Evolutionary conservation across 2,113 vertebrate genomes (phyloP).

Genomic region (Verasper variegatus): DNA sequence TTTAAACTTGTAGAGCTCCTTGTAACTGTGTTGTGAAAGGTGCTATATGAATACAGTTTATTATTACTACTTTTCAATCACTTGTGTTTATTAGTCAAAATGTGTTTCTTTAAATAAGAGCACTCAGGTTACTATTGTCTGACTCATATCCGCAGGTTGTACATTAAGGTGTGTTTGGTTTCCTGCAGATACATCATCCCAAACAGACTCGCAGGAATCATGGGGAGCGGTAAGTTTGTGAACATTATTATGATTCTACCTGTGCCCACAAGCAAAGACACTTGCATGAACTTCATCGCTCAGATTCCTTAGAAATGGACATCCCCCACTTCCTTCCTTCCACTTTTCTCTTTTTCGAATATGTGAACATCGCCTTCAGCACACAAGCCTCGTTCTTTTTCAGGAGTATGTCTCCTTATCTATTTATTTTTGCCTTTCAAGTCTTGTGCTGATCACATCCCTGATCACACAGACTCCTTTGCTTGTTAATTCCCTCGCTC

Average conservation of each 20-base stretch:
- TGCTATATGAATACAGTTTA: too few relatives aligned
- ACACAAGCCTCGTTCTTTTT: conserved; percentile 1
- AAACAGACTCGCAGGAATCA: conserved; percentile 71
- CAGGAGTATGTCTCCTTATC: background rate
- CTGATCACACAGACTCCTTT: conserved; percentile 11
- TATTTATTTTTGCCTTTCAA: background rate
- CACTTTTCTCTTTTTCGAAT: background rate
- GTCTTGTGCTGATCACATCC: conserved; percentile 11
- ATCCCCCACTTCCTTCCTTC: background rate
- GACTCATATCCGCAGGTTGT: conserved; percentile 1
- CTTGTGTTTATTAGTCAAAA: background rate
- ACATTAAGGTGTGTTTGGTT: conserved; percentile 32
- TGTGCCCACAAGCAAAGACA: background rate
- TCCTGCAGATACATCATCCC: conserved; percentile 51
- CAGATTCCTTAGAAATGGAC: background rate
- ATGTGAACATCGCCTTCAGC: background rate
- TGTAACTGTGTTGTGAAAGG: too few relatives aligned
- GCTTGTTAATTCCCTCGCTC: background rate
- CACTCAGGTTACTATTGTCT: background rate
- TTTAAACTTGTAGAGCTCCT: too few relatives aligned
- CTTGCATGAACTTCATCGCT: background rate
- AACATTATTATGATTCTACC: background rate
- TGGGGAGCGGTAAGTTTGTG: conserved; percentile 79
- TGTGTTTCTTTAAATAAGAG: background rate
- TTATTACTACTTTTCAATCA: background rate